A percentile compares a stretch with the other conserved stretches of the same genome.
phyloP scores from a whole-genome alignment of 2,888 invertebrate species.

The Lasioglossum calceatum region DNA sequence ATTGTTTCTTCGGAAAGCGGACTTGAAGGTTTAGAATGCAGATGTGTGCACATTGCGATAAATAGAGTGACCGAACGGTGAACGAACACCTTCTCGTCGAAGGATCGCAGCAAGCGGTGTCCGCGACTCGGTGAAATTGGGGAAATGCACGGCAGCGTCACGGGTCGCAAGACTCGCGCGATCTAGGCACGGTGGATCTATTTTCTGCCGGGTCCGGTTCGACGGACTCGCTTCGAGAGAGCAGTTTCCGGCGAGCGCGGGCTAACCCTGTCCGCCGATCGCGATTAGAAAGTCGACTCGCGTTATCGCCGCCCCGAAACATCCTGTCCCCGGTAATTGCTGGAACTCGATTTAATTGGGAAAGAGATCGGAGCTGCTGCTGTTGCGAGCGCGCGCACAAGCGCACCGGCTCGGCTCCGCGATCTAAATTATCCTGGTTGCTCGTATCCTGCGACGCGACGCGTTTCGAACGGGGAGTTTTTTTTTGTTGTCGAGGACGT shows the following conservation, averaged over 20 bases:
- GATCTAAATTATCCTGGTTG: constrained; percentile 61
- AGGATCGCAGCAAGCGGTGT: neutral
- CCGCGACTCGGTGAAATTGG: constrained; percentile 4
- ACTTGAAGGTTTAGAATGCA: no score
- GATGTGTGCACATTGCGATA: no score
- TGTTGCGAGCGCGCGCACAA: constrained; percentile 29
- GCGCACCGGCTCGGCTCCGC: constrained; percentile 1
- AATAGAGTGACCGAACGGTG: no score
- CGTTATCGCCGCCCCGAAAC: constrained; percentile 61
- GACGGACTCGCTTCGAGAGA: constrained; percentile 5
- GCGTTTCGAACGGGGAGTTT: neutral
- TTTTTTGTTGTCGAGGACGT: neutral
- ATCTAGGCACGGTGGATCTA: neutral
- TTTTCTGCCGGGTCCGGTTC: constrained; percentile 7
- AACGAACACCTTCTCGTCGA: no score
- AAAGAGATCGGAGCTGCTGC: constrained; percentile 47
- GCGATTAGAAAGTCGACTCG: constrained; percentile 70
- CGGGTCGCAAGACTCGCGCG: neutral
- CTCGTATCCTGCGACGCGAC: constrained; percentile 44
- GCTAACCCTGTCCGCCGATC: constrained; percentile 48
- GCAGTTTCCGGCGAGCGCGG: constrained; percentile 39
- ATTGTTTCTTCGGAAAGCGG: no score
- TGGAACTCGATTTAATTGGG: constrained; percentile 66
- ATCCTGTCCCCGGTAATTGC: constrained; percentile 64
- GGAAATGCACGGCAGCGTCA: neutral